Evolutionary conservation across 2,797 vertebrate genomes (phyloP).

Genomic region (Rhinella marina): DNA sequence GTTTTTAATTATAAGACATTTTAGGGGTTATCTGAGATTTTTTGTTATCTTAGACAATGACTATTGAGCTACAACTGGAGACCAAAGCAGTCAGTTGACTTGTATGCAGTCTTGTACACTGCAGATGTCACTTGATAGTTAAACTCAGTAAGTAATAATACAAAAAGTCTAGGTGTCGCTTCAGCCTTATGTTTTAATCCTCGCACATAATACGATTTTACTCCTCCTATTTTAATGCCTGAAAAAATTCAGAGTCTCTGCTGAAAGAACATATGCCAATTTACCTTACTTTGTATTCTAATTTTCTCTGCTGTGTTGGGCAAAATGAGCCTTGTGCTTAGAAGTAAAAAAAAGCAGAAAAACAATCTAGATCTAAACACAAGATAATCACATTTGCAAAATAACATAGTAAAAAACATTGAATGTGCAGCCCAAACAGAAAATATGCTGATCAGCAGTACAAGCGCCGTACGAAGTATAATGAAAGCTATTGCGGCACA

Average conservation of each 20-base stretch:
- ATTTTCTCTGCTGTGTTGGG: constrained; percentile 20
- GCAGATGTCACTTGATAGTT: too few relatives aligned
- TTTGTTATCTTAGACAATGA: too few relatives aligned
- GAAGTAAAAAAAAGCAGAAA: background rate
- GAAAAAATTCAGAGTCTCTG: background rate
- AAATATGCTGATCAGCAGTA: constrained; percentile 2
- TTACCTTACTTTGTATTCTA: constrained; percentile 12
- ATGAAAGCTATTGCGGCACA: background rate
- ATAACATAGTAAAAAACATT: constrained; percentile 15
- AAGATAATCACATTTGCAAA: constrained; percentile 13
- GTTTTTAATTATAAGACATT: too few relatives aligned
- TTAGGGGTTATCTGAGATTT: too few relatives aligned
- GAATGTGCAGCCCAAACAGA: background rate
- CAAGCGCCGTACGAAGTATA: background rate
- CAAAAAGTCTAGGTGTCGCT: too few relatives aligned
- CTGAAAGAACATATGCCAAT: constrained; percentile 5
- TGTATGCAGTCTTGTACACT: too few relatives aligned
- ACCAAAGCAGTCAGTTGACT: too few relatives aligned
- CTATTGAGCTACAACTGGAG: too few relatives aligned
- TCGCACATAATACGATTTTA: background rate
- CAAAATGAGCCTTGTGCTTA: background rate
- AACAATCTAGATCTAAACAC: constrained; percentile 1
- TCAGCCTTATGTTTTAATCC: background rate
- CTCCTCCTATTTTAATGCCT: background rate
- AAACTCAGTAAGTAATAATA: too few relatives aligned